Base-by-base conservation (phyloP, 2,888 invertebrate species). In the Eumacrocentrus americanus region DNA sequence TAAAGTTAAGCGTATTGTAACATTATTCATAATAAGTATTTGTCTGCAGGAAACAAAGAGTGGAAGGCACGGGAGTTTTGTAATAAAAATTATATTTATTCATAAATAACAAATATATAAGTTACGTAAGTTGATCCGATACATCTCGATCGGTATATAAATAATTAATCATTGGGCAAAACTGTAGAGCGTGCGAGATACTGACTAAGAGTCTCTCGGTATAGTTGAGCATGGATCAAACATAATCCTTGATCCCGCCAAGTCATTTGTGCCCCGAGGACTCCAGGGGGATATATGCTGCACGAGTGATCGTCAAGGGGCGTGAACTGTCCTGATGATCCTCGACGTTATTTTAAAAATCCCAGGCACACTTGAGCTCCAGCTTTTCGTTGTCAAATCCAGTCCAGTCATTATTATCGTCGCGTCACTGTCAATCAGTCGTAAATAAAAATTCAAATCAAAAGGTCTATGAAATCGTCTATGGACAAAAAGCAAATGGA, bases 91-190 rank as follows among this genome's bases (percentile, higher is more conserved):
- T 71, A 70, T 66, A 66, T 71, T 74, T 75, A 74, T 74, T 73
- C 71, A 76, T 75, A 76, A 75, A 76, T 75, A 75, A 72, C 72
- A 71, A 67, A 74, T 74, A 70, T 67, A 75, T 77, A 77, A 77
- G 73, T 76, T 77, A 77, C 73, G 73, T 67, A 70, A 64, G 38
- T 48, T 50, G 48, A 57, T 38, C n/a, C 71, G 66, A 71, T 67
- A 63, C 65, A 62, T 54, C 61, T 58, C 62, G 12, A 63, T 64
- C 64, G 62, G 58, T 70, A 73, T 74, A 29, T 6, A 74, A 73
- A 75, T 74, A 75, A 71, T 74, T 72, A 72, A 71, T 73, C 66
- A 72, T 72, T 71, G 69, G 69, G 67, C 67, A 71, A 66, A 70
- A 68, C 70, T 70, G 69, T 70, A 67, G 69, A 67, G 67, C 68